Percentiles rank a stretch among this genome's conserved stretches.
phyloP scores from a whole-genome alignment of 2,888 invertebrate species.

The Copidosoma aretas region DNA sequence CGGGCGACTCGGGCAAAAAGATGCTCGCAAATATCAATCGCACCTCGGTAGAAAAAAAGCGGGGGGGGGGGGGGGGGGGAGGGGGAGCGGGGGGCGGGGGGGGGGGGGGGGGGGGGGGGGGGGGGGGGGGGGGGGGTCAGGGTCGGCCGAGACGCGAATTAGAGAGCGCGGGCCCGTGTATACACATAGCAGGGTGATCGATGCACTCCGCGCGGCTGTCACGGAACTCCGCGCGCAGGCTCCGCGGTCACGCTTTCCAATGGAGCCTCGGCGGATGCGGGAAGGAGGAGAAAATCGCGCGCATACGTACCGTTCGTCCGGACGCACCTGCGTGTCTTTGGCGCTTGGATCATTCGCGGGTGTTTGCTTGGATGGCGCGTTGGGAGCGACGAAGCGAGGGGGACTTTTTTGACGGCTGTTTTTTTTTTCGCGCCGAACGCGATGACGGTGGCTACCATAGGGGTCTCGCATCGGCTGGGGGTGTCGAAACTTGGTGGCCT shows the following conservation, averaged over 20 bases:
- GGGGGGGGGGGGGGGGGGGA: too few species aligned
- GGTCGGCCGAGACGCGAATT: not conserved
- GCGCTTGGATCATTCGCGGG: not conserved
- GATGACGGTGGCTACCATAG: too few species aligned
- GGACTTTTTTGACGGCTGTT: not conserved
- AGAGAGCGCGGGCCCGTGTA: not conserved
- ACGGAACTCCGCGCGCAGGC: conserved; percentile 28
- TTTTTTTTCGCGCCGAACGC: not conserved
- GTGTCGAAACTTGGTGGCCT: too few species aligned
- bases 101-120: too few species aligned
- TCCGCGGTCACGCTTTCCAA: conserved; percentile 51
- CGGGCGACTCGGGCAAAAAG: too few species aligned
- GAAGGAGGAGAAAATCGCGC: conserved; percentile 43
- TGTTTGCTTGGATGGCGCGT: not conserved
- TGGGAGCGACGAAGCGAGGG: too few species aligned
- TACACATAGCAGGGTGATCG: conserved; percentile 15
- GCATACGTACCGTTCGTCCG: conserved; percentile 26
- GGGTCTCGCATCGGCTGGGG: too few species aligned
- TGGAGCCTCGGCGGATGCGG: conserved; percentile 12
- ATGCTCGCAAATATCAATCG: too few species aligned
- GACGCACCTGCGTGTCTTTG: not conserved
- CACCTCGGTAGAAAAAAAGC: too few species aligned
- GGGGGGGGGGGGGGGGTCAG: too few species aligned
- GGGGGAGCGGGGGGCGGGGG: too few species aligned
- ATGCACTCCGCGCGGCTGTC: conserved; percentile 28